phyloP scores from a whole-genome alignment of 64 coral and sea anemone genomes.

The Trachythela sp. region DNA sequence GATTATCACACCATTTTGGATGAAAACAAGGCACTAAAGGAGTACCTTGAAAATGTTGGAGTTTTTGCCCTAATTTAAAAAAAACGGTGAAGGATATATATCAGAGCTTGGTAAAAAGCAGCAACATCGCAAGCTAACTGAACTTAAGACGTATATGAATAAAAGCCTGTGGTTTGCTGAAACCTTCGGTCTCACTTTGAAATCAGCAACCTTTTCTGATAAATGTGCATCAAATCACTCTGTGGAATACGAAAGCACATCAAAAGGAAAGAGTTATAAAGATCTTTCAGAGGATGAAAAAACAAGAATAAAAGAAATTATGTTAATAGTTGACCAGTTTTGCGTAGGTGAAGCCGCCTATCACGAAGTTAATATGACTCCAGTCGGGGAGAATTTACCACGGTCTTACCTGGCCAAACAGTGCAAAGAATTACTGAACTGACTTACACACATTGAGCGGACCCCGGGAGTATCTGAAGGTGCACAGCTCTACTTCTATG shows the following conservation, averaged over 20 bases:
- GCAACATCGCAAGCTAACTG: background rate
- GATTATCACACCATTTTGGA: constrained; percentile 7
- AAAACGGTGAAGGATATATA: background rate
- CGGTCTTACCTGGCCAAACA: background rate
- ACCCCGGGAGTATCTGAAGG: background rate
- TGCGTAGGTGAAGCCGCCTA: constrained; percentile 2
- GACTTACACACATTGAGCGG: background rate
- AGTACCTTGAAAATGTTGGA: background rate
- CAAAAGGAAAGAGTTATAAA: background rate
- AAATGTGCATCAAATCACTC: background rate
- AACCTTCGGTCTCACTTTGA: constrained; percentile 12
- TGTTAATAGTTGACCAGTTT: constrained; percentile 4
- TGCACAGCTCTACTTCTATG: background rate
- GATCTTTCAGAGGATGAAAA: constrained; percentile 12
- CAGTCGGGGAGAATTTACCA: background rate
- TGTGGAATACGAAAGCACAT: background rate
- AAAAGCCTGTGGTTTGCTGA: constrained; percentile 12
- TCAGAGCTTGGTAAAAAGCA: constrained; percentile 5
- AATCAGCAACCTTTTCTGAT: constrained; percentile 18
- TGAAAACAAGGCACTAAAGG: background rate
- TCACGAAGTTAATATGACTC: background rate
- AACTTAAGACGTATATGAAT: background rate
- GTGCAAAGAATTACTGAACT: background rate
- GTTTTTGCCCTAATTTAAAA: background rate
- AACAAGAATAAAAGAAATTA: background rate